phyloP scores from a whole-genome alignment of 2,797 vertebrate genomes.

The Tadarida brasiliensis region DNA sequence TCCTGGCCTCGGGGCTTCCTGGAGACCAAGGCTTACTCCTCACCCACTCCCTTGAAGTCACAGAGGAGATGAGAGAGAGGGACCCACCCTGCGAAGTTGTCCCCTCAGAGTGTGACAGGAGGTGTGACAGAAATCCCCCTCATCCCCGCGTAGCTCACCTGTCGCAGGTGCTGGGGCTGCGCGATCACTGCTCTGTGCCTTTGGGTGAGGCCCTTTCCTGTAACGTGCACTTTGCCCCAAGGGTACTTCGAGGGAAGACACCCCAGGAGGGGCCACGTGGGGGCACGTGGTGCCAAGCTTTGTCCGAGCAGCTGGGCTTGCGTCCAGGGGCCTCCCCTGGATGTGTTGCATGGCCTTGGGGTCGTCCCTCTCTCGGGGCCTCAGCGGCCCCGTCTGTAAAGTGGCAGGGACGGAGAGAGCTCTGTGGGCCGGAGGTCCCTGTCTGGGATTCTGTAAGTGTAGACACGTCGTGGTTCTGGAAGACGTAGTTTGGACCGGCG shows the following conservation, averaged over 20 bases:
- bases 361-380: neutral
- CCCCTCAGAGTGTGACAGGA: slow-evolving; percentile 58
- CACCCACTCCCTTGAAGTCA: slow-evolving; percentile 29
- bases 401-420: neutral
- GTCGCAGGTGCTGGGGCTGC: neutral
- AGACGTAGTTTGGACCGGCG: neutral
- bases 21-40: slow-evolving; percentile 44
- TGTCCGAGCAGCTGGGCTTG: neutral
- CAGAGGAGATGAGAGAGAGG: slow-evolving; percentile 62
- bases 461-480: neutral
- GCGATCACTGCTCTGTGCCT: neutral
- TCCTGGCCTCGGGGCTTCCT: slow-evolving; percentile 70
- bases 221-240: neutral
- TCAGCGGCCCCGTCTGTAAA: neutral
- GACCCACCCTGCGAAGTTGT: neutral
- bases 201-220: neutral
- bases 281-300: neutral
- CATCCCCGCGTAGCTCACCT: slow-evolving; percentile 9
- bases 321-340: neutral
- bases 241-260: neutral
- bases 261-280: neutral
- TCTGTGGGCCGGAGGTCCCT: neutral
- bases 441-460: neutral
- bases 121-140: slow-evolving; percentile 13
- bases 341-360: neutral